A percentile compares a stretch with the other conserved stretches of the same genome.
These are phyloP conservation scores for Pelodytes ibericus DNA, from an alignment of 2,797 vertebrate genomes.

Conservation along the genomic window DNA sequence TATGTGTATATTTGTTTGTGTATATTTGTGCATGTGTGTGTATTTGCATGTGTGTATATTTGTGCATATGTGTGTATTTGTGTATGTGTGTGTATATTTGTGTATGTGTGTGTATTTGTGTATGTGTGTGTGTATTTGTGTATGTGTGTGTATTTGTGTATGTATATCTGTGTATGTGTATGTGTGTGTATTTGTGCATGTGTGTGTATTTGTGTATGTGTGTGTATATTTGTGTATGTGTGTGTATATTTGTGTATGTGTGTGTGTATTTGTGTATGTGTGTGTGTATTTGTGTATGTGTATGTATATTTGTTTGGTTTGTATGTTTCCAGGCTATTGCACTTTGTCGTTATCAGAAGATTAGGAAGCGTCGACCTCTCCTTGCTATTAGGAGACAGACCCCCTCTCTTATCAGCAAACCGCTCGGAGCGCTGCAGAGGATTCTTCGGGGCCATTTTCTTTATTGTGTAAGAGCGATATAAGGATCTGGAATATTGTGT, in stretches of 20 bases:
- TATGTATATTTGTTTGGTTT: not conserved
- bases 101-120: not conserved
- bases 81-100: too few relatives aligned
- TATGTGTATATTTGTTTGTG: too few relatives aligned
- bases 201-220: not conserved
- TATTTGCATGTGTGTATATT: not conserved
- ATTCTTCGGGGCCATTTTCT: not conserved
- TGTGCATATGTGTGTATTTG: not conserved
- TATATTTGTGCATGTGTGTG: not conserved
- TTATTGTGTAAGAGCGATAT: not conserved
- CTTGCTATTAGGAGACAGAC: not conserved
- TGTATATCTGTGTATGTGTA: not conserved
- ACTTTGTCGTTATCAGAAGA: not conserved
- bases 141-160: not conserved
- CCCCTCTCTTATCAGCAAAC: not conserved
- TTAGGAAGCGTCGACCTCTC: not conserved
- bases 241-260: too few relatives aligned
- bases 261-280: too few relatives aligned
- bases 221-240: not conserved
- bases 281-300: not conserved
- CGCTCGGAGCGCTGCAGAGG: not conserved
- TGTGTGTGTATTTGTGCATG: not conserved
- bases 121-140: not conserved
- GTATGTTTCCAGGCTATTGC: not conserved
- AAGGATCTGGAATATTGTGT: not conserved